Evolutionary conservation across 2,113 vertebrate genomes (phyloP).

Genomic region (Equus quagga): DNA sequence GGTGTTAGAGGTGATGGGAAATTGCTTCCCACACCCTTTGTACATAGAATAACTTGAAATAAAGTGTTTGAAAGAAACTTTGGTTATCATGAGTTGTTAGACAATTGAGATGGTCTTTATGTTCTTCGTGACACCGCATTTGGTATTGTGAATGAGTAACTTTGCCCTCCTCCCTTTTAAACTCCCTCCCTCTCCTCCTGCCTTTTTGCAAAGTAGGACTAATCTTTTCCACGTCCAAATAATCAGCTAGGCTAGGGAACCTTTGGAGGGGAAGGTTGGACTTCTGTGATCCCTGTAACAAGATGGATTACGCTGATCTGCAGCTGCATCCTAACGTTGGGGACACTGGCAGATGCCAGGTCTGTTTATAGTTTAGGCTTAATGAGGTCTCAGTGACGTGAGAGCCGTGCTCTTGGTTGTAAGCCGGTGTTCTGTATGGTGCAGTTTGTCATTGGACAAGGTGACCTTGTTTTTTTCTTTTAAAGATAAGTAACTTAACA

Average conservation of each 20-base stretch:
- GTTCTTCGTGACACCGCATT: neutral
- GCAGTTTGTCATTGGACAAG: neutral
- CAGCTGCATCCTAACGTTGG: neutral
- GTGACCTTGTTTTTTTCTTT: slow-evolving; percentile 47
- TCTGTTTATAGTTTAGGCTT: slow-evolving; percentile 50
- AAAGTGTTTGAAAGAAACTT: neutral
- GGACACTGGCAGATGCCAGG: slow-evolving; percentile 44
- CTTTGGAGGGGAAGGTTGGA: neutral
- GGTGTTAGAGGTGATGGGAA: neutral
- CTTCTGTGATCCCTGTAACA: neutral
- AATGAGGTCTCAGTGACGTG: neutral
- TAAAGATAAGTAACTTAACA: neutral
- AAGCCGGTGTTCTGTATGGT: neutral
- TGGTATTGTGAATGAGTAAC: neutral
- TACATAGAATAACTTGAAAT: neutral
- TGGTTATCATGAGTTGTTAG: neutral
- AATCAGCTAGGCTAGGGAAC: neutral
- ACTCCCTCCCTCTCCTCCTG: neutral
- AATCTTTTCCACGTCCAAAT: neutral
- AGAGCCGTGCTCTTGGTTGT: neutral
- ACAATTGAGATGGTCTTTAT: neutral
- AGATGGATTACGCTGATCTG: neutral
- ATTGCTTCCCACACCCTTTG: neutral
- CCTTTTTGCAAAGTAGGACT: neutral
- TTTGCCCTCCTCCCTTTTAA: neutral